Base-by-base conservation (phyloP, 2,888 invertebrate species). In the Ochropleura plecta region DNA sequence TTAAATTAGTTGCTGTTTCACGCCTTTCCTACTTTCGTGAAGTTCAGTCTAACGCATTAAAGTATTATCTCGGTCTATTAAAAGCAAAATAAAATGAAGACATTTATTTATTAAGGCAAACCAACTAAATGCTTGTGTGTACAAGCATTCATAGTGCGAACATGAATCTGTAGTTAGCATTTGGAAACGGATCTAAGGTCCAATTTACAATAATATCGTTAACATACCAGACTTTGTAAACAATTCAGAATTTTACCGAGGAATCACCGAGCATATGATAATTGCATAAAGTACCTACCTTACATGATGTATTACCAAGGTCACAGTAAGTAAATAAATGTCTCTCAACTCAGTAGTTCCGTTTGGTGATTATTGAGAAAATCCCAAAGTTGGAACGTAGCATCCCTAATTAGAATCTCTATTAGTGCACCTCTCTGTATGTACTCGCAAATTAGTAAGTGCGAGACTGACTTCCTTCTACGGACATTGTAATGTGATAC, bases 241-340 rank as follows among this genome's bases (percentile, higher is more conserved):
- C 79, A 89, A 84, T 77, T 77, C 62, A 72, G 78, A 86, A 70
- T 70, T 84, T 85, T 90, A 84, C 86, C 70, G 79, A 87, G 87
- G 88, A 92, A 91, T 90, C 89, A 83, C 86, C 89, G 75, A 83
- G 88, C 88, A 90, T 88, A 88, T 93, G 95, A 87, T 95, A 95
- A 95, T 95, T 91, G 87, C 92, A 92, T 94, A 92, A 51, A 49
- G 75, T 62, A n/a, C 40, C 40, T 55, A 20, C 55, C 18, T 72
- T 93, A 94, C 91, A 89, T 90, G 70, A 79, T 83, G 74, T 78
- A 83, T 75, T 76, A 82, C 86, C 94, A 92, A 95, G 95, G 94
- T 81, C 92, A 76, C 85, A 81, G 77, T 87, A 89, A 90, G 88
- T 91, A 91, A 91, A 93, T 92, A 93, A 93, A 91, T 89, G 89